Evolutionary conservation across 2,113 vertebrate species (phyloP), one percentile per base, ranked within the genome.

Genomic region (Penelope pileata): DNA sequence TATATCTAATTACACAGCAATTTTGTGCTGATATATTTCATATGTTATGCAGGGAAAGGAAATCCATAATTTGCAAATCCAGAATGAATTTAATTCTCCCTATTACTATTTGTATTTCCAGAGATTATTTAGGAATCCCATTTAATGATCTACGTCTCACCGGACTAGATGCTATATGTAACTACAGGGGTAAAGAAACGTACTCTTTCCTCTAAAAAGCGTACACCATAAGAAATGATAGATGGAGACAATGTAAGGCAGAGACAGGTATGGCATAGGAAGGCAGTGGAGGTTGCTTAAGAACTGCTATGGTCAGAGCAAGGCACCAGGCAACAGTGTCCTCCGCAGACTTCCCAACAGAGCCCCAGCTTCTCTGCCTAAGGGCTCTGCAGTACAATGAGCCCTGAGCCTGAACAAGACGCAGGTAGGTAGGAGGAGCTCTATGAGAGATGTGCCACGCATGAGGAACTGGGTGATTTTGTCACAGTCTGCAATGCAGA

Each of bases 221-320:
- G 21, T 10, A 12, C 5, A 24, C 2, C 1, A 2, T 17, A 72
- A 70, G 16, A 70, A 66, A 2, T 13, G 43, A 42, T 6, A 19
- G 18, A 18, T 15, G 16, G 21, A 1, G 0, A 36, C 15, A 36
- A 8, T 1, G 21, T 7, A 17, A 42, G 36, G n/a, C 2, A 36
- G 29, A 40, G 26, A 13, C 24, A n/a, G 48, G 19, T n/a, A 21
- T 1, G 3, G 62, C 32, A 10, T 0, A 6, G 56, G 68, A 62
- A 53, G 27, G 38, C 34, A 23, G n/a, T 1, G 19, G 42, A 29
- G 24, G 62, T 64, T 17, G 16, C 6, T 36, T 29, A 7, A n/a
- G 56, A 83, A 13, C 24, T 26, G 24, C 63, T 10, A 3, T 1
- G 6, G 19, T 50, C 66, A 83, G 18, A 84, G 23, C 43, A 42